Evolutionary conservation across 1,140 invertebrate genomes (phyloP), one percentile per base, ranked within the genome.

Genomic region (Drosophila equinoxialis): DNA sequence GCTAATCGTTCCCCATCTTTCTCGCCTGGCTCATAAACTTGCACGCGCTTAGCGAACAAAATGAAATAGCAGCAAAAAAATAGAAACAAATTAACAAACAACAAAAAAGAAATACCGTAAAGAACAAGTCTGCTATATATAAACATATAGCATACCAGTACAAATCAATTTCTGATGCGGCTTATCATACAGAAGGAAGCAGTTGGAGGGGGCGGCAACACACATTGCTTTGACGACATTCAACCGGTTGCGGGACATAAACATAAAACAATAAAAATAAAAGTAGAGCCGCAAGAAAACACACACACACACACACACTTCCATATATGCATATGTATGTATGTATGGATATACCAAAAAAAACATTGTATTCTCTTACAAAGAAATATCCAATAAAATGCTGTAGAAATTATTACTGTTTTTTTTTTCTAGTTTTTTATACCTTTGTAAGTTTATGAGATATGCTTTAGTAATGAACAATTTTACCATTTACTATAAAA

Each of bases 51-150:
- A 51, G 17, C 17, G 10, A 51, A 51, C 45, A 51, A 51, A 51
- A 51, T 20, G 23, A 51, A 51, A 48, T 20, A 17, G 42, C 26
- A 30, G 26, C 26, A 17, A 48, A 8, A 17, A 14, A 48, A 48
- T 6, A 51, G 11, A 51, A 51, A 20, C 2, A 51, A 8, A 14
- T 51, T 51, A 51, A 51, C 45, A 51, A 51, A 51, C 45, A 51
- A 23, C 45, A 51, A 48, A 51, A 23, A 51, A 51, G 65, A 76
- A 65, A 68, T 68, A 57, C 20, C 58, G 26, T 42, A n/a, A 4
- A 8, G 14, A 65, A 60, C 55, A 26, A 30, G 42, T 13, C 51
- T 26, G 39, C 20, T 57, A 75, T 62, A 20, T 35, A 6, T 5
- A 41, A 33, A 58, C 37, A 33, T 26, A 66, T 14, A 17, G 37